Percentiles rank a stretch among this genome's conserved stretches.
These are phyloP conservation scores for Turritopsis dohrnii DNA, from an alignment of 30 jellyfish, hydroid and myxozoan genomes.

Conservation along the genomic window DNA sequence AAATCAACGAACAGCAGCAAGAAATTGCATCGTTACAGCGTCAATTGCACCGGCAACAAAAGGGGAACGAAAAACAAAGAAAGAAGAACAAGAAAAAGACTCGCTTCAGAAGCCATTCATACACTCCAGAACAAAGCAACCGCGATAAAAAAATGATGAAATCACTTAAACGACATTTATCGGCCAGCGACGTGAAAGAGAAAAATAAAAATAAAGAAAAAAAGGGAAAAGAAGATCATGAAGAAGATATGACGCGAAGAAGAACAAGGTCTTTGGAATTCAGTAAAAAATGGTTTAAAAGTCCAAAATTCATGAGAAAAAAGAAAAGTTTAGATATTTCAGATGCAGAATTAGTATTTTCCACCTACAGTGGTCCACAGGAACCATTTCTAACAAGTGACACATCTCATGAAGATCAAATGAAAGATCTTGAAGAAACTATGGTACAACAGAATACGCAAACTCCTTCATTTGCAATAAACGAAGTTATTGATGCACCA, in stretches of 20 bases:
- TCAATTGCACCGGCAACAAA: neutral
- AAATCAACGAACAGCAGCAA: neutral
- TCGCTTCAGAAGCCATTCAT: neutral
- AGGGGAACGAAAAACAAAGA: neutral
- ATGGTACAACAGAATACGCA: neutral
- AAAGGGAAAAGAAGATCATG: neutral
- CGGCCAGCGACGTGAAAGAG: neutral
- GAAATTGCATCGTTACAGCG: neutral
- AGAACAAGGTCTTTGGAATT: conserved; percentile 1
- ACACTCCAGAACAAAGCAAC: neutral
- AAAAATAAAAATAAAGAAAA: neutral
- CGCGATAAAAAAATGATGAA: neutral
- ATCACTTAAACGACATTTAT: neutral
- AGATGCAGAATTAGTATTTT: conserved; percentile 7
- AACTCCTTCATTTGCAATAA: neutral
- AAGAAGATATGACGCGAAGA: neutral
- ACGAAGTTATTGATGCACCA: neutral
- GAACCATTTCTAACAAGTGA: neutral
- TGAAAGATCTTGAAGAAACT: no score
- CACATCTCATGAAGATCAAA: neutral
- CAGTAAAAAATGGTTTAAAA: neutral
- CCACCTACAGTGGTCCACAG: neutral
- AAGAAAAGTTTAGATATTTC: conserved; percentile 6
- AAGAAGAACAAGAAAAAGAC: neutral
- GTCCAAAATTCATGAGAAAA: neutral